Percentiles rank a stretch among this genome's conserved stretches.
These are phyloP conservation scores for Plebejus melissa DNA, from an alignment of 2,888 invertebrate species.

Conservation along the genomic window DNA sequence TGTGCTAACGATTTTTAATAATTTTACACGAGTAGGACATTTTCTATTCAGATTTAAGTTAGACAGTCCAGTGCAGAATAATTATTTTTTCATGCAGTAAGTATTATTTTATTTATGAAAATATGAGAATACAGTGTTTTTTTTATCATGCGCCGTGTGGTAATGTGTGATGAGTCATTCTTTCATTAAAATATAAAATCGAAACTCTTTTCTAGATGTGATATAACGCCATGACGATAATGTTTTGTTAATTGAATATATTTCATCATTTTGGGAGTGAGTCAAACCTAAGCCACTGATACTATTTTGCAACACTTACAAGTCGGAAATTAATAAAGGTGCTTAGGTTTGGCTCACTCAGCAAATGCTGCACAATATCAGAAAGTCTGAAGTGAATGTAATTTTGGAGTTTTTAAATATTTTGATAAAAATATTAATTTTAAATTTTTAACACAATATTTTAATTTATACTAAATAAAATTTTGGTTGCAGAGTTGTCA, in stretches of 20 bases:
- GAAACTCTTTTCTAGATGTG: not conserved
- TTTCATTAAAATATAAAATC: not conserved
- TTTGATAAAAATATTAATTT: slow-evolving; percentile 3
- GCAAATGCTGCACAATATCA: not conserved
- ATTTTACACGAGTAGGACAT: slow-evolving; percentile 7
- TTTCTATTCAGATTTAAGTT: not conserved
- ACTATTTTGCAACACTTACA: not conserved
- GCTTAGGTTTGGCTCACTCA: not conserved
- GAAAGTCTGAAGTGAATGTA: slow-evolving; percentile 10
- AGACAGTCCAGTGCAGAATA: not conserved
- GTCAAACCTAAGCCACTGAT: not conserved
- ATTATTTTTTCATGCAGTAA: not conserved
- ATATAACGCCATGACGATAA: not conserved
- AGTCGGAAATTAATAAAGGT: not conserved
- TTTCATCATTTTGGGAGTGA: not conserved
- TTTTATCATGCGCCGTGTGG: not conserved
- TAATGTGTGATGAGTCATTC: not conserved
- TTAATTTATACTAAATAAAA: not conserved
- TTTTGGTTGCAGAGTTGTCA: slow-evolving; percentile 15
- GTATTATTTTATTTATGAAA: not conserved
- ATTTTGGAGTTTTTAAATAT: slow-evolving; percentile 1
- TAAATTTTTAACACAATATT: slow-evolving; percentile 1
- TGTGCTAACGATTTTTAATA: not conserved
- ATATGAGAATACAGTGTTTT: not conserved
- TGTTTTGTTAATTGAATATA: slow-evolving; percentile 5